Evolutionary conservation across 2,888 invertebrate species (phyloP), one percentile per base, ranked within the genome.

Genomic region (Andrena fulva): DNA sequence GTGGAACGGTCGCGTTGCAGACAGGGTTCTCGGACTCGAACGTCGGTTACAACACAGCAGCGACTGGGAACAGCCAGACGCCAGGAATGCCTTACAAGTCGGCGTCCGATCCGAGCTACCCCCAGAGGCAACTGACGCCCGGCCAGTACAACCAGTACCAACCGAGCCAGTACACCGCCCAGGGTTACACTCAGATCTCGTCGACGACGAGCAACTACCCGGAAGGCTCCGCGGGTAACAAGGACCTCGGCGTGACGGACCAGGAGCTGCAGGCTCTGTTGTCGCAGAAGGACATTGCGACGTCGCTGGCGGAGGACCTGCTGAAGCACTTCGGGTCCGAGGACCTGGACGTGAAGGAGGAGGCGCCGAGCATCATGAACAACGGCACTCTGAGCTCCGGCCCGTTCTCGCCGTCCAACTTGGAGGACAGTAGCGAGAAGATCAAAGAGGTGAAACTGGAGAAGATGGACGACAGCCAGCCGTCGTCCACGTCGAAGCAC

Each of bases 281-380:
- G n/a, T 96, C 96, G 0, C 96, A 97, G 87, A 97, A 96, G 88
- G 97, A 97, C 91, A 95, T 96, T 68, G 96, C 96, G 0, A 97
- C 97, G 79, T 97, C 97, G 54, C 95, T 98, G 84, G 97, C 98
- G 60, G 98, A 98, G 94, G 98, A 98, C 94, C 94, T 98, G 78
- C 95, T 98, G 73, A 97, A 98, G 93, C 97, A 98, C 90, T 97
- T 98, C 91, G 96, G 96, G 12, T 97, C 97, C 27, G 96, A 97
- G 16, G 96, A 96, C 84, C 95, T 96, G 0, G 95, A 95, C 67
- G 94, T 94, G 0, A 94, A 94, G 73, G 94, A 94, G 2, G 94
- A 92, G 77, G 88, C 90, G 8, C 88, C 95, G 68, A 94, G 89
- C 12, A 89, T 91, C 7, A 86, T 91, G 81, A 93, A 92, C 69